Evolutionary conservation across 1,140 invertebrate species (phyloP).

Genomic region (Agrypnia vestita): DNA sequence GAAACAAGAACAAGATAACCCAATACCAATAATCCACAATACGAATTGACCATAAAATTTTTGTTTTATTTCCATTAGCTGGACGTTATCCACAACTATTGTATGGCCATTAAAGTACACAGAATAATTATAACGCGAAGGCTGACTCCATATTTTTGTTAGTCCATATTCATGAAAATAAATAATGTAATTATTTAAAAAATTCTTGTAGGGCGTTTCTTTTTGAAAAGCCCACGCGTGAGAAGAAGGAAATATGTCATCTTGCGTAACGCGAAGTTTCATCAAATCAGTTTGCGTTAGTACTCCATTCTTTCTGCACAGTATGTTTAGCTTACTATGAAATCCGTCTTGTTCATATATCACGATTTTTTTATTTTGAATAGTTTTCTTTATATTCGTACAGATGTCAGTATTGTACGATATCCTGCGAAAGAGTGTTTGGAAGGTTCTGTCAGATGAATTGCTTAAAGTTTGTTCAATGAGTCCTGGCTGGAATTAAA

Average conservation of each 20-base stretch:
- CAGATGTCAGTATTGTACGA: too few species aligned
- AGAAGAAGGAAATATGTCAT: neutral
- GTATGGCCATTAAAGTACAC: neutral
- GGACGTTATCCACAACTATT: slow-evolving; percentile 2
- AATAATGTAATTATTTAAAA: neutral
- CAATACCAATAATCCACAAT: slow-evolving; percentile 13
- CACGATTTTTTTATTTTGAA: too few species aligned
- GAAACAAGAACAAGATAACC: slow-evolving; percentile 10
- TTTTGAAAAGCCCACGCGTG: slow-evolving; percentile 12
- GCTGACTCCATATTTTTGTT: slow-evolving; percentile 3
- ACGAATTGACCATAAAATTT: slow-evolving; percentile 22
- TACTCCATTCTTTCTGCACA: neutral
- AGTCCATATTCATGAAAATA: slow-evolving; percentile 15
- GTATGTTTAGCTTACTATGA: too few species aligned
- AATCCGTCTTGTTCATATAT: too few species aligned
- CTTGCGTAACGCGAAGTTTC: slow-evolving; percentile 13
- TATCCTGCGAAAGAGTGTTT: too few species aligned
- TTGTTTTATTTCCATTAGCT: neutral
- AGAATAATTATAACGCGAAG: neutral
- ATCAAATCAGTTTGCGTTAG: neutral
- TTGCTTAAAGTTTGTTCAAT: too few species aligned
- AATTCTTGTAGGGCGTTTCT: neutral
- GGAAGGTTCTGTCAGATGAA: too few species aligned
- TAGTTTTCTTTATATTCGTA: too few species aligned
- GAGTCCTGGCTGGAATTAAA: too few species aligned